Evolutionary conservation across 2,113 vertebrate species (phyloP).

Genomic region (Gallinago jamesoni): DNA sequence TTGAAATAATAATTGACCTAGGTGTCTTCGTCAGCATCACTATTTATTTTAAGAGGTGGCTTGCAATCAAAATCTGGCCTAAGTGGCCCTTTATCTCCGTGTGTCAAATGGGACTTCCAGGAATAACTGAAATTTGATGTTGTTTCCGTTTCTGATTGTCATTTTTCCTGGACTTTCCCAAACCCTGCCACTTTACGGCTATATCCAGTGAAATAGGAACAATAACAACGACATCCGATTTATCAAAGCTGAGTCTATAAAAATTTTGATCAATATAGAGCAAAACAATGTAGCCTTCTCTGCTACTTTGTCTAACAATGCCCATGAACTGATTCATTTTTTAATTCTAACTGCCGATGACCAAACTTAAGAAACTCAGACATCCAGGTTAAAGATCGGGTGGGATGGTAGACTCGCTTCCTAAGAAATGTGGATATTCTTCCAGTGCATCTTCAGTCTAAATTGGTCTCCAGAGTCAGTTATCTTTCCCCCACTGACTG

Average conservation of each 20-base stretch:
- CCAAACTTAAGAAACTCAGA: neutral
- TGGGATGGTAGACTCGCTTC: neutral
- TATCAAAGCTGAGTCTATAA: neutral
- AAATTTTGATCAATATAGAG: neutral
- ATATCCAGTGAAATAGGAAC: neutral
- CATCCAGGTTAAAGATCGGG: neutral
- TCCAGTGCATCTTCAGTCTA: neutral
- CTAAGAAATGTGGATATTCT: neutral
- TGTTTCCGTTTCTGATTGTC: neutral
- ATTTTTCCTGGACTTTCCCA: neutral
- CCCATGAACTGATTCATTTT: neutral
- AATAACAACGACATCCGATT: neutral
- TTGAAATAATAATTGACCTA: neutral
- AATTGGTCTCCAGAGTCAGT: neutral
- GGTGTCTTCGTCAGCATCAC: neutral
- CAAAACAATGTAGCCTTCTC: neutral
- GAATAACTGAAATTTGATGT: neutral
- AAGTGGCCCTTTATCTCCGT: neutral
- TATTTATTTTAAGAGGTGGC: neutral
- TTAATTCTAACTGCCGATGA: neutral
- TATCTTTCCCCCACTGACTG: neutral
- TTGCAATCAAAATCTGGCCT: neutral
- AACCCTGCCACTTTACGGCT: neutral
- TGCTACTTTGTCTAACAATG: neutral
- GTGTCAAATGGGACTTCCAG: neutral